These are phyloP conservation scores for Trigoniulus corallinus DNA, from an alignment of 1,140 invertebrate species.

Conservation along the genomic window DNA sequence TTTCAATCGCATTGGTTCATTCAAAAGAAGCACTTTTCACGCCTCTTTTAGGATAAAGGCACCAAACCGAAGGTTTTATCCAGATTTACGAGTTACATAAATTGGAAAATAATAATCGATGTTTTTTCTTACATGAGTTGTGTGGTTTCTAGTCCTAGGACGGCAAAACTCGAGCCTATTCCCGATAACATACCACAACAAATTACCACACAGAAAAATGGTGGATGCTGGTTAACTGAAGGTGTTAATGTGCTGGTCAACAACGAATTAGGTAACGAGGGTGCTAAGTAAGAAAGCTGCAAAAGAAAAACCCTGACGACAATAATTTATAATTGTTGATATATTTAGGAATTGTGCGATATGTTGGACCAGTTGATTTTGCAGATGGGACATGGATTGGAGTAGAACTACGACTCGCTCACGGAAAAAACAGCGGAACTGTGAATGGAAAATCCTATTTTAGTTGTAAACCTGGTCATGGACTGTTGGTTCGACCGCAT, in stretches of 20 bases:
- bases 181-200: no score
- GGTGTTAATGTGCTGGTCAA: conserved; percentile 31
- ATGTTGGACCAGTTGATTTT: conserved; percentile 35
- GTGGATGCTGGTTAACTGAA: conserved; percentile 15
- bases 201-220: no score
- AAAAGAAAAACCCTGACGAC: background rate
- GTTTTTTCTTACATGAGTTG: no score
- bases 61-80: no score
- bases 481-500: conserved; percentile 31
- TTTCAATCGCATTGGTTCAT: no score
- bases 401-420: conserved; percentile 30
- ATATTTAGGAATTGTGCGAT: conserved; percentile 24
- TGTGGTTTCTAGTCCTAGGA: no score
- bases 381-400: conserved; percentile 36
- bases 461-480: conserved; percentile 29
- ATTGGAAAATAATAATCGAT: no score
- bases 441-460: conserved; percentile 34
- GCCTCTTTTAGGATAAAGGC: no score
- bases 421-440: conserved; percentile 33
- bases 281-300: conserved; percentile 7
- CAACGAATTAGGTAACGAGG: conserved; percentile 26
- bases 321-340: background rate
- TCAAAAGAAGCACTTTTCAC: no score
- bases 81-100: no score
- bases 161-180: no score